Conservation (phyloP, 64 coral and sea anemone genomes). For the Trachythela sp. region DNA sequence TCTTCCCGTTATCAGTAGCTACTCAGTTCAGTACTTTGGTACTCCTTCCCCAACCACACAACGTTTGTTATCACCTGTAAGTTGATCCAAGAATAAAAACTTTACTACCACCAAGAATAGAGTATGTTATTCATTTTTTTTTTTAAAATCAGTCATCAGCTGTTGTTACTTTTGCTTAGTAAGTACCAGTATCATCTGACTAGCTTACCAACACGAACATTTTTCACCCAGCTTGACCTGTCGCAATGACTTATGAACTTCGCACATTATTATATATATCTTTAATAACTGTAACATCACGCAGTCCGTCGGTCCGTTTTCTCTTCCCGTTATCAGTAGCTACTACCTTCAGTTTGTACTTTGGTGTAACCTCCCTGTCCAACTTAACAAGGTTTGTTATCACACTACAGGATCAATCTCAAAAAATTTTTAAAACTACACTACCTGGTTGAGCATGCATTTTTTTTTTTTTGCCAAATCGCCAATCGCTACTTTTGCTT, state of each 20-base stretch:
- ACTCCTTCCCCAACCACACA: not conserved
- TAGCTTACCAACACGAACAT: constrained; percentile 33
- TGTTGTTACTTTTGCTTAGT: too few relatives aligned
- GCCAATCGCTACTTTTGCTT: constrained; percentile 34
- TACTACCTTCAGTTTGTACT: not conserved
- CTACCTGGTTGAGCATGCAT: too few relatives aligned
- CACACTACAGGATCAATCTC: constrained; percentile 29
- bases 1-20: constrained; percentile 18
- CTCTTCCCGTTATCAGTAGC: constrained; percentile 15
- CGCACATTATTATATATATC: constrained; percentile 74
- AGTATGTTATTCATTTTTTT: too few relatives aligned
- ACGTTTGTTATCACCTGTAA: constrained; percentile 39
- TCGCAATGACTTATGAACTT: constrained; percentile 29
- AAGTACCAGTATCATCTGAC: too few relatives aligned
- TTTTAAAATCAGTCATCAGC: too few relatives aligned
- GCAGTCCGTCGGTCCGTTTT: not conserved
- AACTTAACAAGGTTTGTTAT: constrained; percentile 23
- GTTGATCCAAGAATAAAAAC: too few relatives aligned
- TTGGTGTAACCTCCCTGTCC: not conserved
- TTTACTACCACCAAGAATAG: too few relatives aligned
- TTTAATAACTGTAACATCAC: constrained; percentile 38
- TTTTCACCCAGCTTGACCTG: constrained; percentile 23
- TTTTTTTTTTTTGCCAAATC: constrained; percentile 55
- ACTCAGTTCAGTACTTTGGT: not conserved
- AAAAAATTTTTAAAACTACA: too few relatives aligned